Percentiles rank a stretch among this genome's conserved stretches.
Evolutionary conservation across 64 coral and sea anemone species (phyloP).

Genomic region (Dendrophyllia cribrosa): DNA sequence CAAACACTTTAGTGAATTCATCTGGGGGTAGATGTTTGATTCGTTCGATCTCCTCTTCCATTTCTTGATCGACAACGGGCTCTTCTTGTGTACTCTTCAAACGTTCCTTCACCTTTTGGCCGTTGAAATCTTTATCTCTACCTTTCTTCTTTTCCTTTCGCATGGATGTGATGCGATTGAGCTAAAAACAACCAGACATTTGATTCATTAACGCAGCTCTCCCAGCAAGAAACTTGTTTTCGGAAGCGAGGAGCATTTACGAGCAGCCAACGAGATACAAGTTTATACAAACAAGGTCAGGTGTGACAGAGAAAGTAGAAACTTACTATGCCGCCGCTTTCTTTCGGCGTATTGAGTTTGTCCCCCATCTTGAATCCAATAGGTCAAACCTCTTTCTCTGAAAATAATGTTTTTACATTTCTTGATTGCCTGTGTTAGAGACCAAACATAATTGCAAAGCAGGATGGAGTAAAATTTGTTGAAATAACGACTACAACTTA

Average conservation of each 20-base stretch:
- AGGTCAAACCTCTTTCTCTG: background rate
- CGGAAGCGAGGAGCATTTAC: background rate
- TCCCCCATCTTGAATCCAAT: constrained; percentile 35
- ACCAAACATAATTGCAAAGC: background rate
- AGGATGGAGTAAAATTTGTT: background rate
- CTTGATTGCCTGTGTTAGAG: background rate
- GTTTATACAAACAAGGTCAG: background rate
- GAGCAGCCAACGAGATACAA: background rate
- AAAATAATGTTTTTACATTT: constrained; percentile 8
- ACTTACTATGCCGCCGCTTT: constrained; percentile 53
- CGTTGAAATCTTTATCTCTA: constrained; percentile 80
- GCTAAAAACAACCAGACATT: constrained; percentile 38
- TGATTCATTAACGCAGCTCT: constrained; percentile 16
- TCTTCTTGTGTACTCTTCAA: constrained; percentile 80
- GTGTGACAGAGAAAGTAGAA: background rate
- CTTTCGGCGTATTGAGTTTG: constrained; percentile 1
- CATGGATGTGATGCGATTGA: constrained; percentile 91
- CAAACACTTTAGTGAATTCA: constrained; percentile 92
- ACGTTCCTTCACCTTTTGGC: constrained; percentile 73
- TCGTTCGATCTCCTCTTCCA: constrained; percentile 84
- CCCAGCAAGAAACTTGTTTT: constrained; percentile 14
- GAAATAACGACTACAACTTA: background rate
- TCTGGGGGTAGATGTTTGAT: constrained; percentile 79
- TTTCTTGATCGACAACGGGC: constrained; percentile 68
- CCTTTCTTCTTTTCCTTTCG: constrained; percentile 78